These are phyloP conservation scores for Sylvicola fuscatus DNA, from an alignment of 2,888 invertebrate species.

Conservation along the genomic window DNA sequence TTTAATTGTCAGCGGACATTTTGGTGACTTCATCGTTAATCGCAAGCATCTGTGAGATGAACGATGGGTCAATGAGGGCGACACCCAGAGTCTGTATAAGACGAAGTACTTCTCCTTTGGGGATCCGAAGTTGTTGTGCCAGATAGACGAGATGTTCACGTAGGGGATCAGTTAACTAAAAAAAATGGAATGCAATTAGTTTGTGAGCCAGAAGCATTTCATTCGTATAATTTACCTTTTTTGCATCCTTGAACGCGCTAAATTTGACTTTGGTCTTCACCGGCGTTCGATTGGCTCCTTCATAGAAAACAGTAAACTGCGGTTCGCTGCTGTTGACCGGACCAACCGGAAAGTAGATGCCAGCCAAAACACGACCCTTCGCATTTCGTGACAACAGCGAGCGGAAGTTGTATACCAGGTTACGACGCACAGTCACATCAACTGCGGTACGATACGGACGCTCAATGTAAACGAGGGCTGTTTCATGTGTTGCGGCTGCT, in stretches of 20 bases:
- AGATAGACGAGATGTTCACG: too few species aligned
- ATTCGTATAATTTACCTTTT: slow-evolving; percentile 27
- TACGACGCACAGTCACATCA: slow-evolving; percentile 73
- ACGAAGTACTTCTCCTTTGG: too few species aligned
- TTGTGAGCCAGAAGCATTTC: too few species aligned
- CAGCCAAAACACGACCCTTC: slow-evolving; percentile 65
- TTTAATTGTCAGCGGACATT: slow-evolving; percentile 51
- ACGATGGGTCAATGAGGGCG: too few species aligned
- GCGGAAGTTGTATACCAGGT: slow-evolving; percentile 64
- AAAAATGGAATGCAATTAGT: too few species aligned
- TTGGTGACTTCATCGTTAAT: slow-evolving; percentile 65
- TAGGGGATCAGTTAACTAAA: too few species aligned
- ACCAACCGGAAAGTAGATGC: slow-evolving; percentile 65
- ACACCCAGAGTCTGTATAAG: too few species aligned
- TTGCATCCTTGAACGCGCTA: slow-evolving; percentile 36
- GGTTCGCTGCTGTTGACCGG: slow-evolving; percentile 30
- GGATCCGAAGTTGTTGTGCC: too few species aligned
- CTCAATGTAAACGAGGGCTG: slow-evolving; percentile 59
- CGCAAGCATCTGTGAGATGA: slow-evolving; percentile 24
- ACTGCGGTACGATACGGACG: slow-evolving; percentile 62
- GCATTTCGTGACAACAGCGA: slow-evolving; percentile 64
- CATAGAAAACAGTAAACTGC: slow-evolving; percentile 60
- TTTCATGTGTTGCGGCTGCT: slow-evolving; percentile 37
- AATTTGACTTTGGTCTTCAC: slow-evolving; percentile 60
- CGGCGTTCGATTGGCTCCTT: slow-evolving; percentile 35